Evolutionary conservation across 2,888 invertebrate genomes (phyloP).

Genomic region (Synergus umbraculus): DNA sequence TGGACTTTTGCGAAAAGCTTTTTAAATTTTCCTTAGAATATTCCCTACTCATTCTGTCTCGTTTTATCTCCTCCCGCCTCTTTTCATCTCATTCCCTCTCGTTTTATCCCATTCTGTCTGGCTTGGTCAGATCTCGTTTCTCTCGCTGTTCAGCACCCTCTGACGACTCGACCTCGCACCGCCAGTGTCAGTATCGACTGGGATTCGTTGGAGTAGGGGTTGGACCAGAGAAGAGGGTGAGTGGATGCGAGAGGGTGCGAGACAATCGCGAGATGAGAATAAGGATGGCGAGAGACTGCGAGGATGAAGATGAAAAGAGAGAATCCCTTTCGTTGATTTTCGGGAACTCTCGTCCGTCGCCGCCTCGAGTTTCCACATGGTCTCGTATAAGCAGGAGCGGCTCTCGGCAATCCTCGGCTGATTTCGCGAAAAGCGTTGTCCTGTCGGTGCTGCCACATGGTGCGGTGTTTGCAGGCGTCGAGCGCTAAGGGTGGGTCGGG

Average conservation of each 20-base stretch:
- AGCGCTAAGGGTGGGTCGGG: slow-evolving; percentile 47
- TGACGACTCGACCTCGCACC: slow-evolving; percentile 74
- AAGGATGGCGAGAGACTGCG: slow-evolving; percentile 52
- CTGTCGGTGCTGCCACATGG: slow-evolving; percentile 72
- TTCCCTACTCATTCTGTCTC: background rate
- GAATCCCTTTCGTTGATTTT: slow-evolving; percentile 61
- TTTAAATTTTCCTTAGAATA: slow-evolving; percentile 26
- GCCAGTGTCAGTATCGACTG: slow-evolving; percentile 73
- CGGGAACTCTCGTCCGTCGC: slow-evolving; percentile 57
- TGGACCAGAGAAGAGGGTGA: slow-evolving; percentile 55
- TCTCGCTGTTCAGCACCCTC: slow-evolving; percentile 69
- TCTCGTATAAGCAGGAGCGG: slow-evolving; percentile 54
- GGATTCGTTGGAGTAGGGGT: slow-evolving; percentile 65
- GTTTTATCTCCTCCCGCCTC: slow-evolving; percentile 38
- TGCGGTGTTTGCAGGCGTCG: slow-evolving; percentile 55
- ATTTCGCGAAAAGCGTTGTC: slow-evolving; percentile 56
- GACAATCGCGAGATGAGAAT: slow-evolving; percentile 70
- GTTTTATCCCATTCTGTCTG: slow-evolving; percentile 26
- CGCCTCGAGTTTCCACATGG: slow-evolving; percentile 65
- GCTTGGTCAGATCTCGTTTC: slow-evolving; percentile 28
- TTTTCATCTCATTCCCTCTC: slow-evolving; percentile 45
- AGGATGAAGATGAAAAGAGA: slow-evolving; percentile 53
- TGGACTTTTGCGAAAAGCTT: background rate
- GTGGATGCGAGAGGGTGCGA: slow-evolving; percentile 61
- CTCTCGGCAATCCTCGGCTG: slow-evolving; percentile 52